Percentiles rank a stretch among this genome's conserved stretches.
These are phyloP conservation scores for Geotrypetes seraphini DNA, from an alignment of 2,797 vertebrate genomes.

Conservation along the genomic window DNA sequence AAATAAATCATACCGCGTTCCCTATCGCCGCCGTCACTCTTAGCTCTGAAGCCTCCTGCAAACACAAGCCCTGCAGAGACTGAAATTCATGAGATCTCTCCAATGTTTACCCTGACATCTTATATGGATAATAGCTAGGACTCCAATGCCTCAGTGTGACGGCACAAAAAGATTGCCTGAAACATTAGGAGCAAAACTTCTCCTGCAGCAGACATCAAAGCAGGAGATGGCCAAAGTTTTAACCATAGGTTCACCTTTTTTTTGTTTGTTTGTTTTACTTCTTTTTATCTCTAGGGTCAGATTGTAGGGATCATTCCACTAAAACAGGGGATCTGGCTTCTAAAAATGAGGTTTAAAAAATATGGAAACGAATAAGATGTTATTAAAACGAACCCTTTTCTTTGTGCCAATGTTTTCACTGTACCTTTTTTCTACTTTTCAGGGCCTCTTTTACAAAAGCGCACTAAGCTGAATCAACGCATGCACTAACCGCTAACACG, in stretches of 20 bases:
- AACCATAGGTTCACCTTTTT: constrained; percentile 17
- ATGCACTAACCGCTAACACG: too few relatives aligned
- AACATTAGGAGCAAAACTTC: constrained; percentile 26
- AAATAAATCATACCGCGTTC: constrained; percentile 35
- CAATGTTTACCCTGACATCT: constrained; percentile 31
- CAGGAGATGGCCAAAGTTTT: constrained; percentile 37
- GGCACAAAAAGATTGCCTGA: constrained; percentile 1
- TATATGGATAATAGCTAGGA: constrained; percentile 26
- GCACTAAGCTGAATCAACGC: too few relatives aligned
- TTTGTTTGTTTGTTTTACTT: too few relatives aligned
- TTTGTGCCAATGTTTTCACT: too few relatives aligned
- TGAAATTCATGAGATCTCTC: constrained; percentile 13
- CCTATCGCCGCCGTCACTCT: constrained; percentile 16
- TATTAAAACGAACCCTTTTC: too few relatives aligned
- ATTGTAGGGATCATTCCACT: constrained; percentile 24
- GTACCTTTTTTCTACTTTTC: too few relatives aligned
- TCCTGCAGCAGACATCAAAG: constrained; percentile 37
- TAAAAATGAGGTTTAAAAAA: constrained; percentile 33
- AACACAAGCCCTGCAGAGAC: constrained; percentile 26
- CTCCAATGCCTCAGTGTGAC: constrained; percentile 17
- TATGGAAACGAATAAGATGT: too few relatives aligned
- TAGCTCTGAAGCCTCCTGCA: constrained; percentile 20
- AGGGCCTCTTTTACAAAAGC: too few relatives aligned
- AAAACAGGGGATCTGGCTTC: constrained; percentile 21
- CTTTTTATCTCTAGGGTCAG: constrained; percentile 22